A percentile compares a stretch with the other conserved stretches of the same genome.
Evolutionary conservation across 1,140 invertebrate genomes (phyloP).

Genomic region (Lanistes nyassanus): DNA sequence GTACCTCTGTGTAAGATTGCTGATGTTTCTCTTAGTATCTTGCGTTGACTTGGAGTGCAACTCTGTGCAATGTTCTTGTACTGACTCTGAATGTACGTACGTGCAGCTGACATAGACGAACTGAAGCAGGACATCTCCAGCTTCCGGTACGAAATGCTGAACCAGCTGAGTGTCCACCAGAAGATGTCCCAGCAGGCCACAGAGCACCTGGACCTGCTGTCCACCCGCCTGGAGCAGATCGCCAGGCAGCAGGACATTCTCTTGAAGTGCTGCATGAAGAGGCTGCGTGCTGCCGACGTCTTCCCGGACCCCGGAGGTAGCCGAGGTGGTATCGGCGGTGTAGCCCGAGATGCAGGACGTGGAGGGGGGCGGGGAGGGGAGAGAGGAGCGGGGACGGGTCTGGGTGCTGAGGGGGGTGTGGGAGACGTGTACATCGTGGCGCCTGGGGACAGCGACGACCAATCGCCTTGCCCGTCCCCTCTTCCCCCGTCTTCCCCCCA

Average conservation of each 20-base stretch:
- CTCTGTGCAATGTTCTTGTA: too few relatives aligned
- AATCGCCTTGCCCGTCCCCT: neutral
- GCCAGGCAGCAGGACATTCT: slow-evolving; percentile 15
- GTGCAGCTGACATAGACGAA: slow-evolving; percentile 59
- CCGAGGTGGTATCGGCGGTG: neutral
- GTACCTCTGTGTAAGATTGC: too few relatives aligned
- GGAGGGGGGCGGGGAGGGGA: slow-evolving; percentile 3
- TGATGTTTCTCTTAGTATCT: too few relatives aligned
- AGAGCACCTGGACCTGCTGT: slow-evolving; percentile 13
- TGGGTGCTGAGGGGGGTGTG: slow-evolving; percentile 8
- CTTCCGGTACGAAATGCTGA: slow-evolving; percentile 61
- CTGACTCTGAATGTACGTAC: too few relatives aligned
- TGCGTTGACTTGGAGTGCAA: too few relatives aligned
- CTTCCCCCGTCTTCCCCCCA: neutral
- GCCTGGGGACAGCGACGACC: neutral
- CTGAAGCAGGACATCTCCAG: slow-evolving; percentile 63
- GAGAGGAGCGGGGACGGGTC: neutral
- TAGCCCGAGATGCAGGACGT: neutral
- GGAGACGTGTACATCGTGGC: neutral
- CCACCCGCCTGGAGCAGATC: slow-evolving; percentile 15
- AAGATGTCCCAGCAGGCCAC: slow-evolving; percentile 4
- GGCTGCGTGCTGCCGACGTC: neutral
- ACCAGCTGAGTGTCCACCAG: slow-evolving; percentile 29
- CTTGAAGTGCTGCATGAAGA: neutral
- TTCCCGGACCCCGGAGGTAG: neutral